phyloP scores from a whole-genome alignment of 2,113 vertebrate genomes.

The Laterallus jamaicensis region DNA sequence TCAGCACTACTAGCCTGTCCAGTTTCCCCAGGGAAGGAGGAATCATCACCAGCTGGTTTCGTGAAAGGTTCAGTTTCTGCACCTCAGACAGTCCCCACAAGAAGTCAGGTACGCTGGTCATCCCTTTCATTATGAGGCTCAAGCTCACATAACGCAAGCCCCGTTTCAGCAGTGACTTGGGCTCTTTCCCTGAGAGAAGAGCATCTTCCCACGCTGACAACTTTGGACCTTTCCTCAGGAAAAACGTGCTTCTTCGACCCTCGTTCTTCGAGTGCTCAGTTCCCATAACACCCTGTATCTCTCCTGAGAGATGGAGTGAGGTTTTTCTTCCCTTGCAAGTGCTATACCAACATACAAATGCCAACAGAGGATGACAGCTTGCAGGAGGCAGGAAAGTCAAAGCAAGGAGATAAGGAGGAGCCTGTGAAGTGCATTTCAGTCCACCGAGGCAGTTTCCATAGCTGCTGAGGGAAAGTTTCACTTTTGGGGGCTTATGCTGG shows the following conservation, averaged over 20 bases:
- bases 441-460: not conserved
- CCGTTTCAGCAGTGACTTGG: slow-evolving; percentile 69
- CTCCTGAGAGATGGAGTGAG: not conserved
- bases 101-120: slow-evolving; percentile 82
- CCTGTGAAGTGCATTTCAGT: slow-evolving; percentile 34
- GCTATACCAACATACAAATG: not conserved
- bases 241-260: slow-evolving; percentile 3
- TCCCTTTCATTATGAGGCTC: slow-evolving; percentile 86
- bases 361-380: not conserved
- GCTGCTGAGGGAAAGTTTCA: slow-evolving; percentile 25
- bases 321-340: slow-evolving; percentile 17
- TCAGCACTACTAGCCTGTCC: slow-evolving; percentile 88
- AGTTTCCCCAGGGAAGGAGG: slow-evolving; percentile 82
- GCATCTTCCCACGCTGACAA: slow-evolving; percentile 74
- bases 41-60: slow-evolving; percentile 82
- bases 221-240: slow-evolving; percentile 62
- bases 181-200: slow-evolving; percentile 73
- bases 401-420: slow-evolving; percentile 37
- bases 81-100: slow-evolving; percentile 90
- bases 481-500: slow-evolving; percentile 37
- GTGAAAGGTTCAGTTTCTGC: slow-evolving; percentile 92
- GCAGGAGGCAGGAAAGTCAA: not conserved
- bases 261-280: slow-evolving; percentile 77
- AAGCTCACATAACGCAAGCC: slow-evolving; percentile 84
- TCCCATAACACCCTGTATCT: slow-evolving; percentile 71